Conservation (phyloP, 2,113 vertebrate genomes). For the Scolopax mira region DNA sequence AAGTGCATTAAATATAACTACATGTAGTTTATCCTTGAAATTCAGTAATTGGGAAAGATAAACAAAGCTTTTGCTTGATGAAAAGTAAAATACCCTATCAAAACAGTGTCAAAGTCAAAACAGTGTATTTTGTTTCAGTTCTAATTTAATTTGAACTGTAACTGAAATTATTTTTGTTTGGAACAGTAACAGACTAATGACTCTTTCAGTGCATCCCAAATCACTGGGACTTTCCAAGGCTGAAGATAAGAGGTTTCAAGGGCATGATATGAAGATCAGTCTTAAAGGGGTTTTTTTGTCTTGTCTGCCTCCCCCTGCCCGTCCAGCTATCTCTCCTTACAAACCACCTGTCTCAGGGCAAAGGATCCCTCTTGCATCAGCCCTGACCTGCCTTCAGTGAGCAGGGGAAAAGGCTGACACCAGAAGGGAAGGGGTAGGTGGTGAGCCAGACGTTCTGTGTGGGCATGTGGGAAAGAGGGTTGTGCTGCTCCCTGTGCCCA, state of each 20-base stretch:
- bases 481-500: neutral
- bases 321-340: neutral
- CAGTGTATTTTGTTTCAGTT: neutral
- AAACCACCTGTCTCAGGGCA: neutral
- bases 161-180: neutral
- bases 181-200: neutral
- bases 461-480: rapidly evolving
- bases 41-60: neutral
- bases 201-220: neutral
- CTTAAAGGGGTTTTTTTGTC: neutral
- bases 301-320: rapidly evolving
- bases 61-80: neutral
- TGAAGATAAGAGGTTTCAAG: neutral
- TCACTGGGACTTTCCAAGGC: neutral
- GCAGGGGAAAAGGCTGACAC: neutral
- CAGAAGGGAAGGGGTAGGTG: neutral
- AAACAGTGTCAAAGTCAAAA: neutral
- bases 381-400: rapidly evolving
- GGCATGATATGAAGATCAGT: neutral
- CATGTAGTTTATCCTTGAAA: neutral
- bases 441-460: neutral
- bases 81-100: neutral
- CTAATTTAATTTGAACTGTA: neutral
- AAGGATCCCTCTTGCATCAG: neutral
- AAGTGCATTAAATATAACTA: neutral